Conservation (phyloP, 1,140 invertebrate species). For the Nephotettix cincticeps region DNA sequence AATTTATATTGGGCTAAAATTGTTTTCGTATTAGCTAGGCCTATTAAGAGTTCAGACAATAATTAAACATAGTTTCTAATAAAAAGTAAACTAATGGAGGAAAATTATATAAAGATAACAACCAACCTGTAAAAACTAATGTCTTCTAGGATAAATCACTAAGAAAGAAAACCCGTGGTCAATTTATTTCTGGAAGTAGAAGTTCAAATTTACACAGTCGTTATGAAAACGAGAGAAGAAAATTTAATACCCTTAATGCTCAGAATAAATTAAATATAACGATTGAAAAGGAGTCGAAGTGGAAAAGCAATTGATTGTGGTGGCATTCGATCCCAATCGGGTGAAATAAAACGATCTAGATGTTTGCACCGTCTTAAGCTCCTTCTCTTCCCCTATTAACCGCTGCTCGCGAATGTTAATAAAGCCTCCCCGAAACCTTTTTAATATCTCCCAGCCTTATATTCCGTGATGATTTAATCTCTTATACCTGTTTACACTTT, state of each 20-base stretch:
- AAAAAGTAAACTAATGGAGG: no score
- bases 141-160: no score
- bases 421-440: not conserved
- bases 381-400: no score
- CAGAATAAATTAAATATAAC: constrained; percentile 15
- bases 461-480: constrained; percentile 13
- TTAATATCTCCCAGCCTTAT: constrained; percentile 19
- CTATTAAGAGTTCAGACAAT: no score
- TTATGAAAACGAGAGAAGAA: not conserved
- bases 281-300: not conserved
- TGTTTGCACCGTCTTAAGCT: not conserved
- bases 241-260: constrained; percentile 15
- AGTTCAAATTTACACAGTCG: constrained; percentile 11
- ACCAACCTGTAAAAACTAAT: no score
- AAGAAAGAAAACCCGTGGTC: not conserved
- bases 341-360: constrained; percentile 3
- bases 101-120: no score
- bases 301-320: constrained; percentile 12
- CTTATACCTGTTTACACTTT: constrained; percentile 13
- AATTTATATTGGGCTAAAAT: no score
- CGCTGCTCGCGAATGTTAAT: constrained; percentile 1
- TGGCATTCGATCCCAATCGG: constrained; percentile 14
- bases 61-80: no score
- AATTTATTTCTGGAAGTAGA: not conserved
- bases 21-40: no score